Evolutionary conservation across 2,888 invertebrate species (phyloP), one percentile per base, ranked within the genome.

Genomic region (Syritta pipiens): DNA sequence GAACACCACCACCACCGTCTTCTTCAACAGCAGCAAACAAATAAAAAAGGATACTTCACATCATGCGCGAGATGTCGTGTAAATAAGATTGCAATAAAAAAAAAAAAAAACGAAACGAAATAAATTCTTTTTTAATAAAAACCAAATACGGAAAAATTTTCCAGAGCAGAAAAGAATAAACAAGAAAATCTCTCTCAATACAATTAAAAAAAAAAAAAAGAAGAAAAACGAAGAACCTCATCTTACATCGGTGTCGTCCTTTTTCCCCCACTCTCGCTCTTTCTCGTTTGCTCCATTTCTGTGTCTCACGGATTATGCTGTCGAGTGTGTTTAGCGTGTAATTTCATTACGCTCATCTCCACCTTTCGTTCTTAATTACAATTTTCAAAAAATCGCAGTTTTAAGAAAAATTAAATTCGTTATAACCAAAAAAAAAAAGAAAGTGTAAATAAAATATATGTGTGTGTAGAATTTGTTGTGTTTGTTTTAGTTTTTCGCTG

Each of bases 31-130:
- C 24, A 59, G 67, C 35, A 55, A 65, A 60, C 65, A 49, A 63
- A 59, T 32, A 60, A 46, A 51, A 37, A 51, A 65, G 28, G 35
- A 51, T 62, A 74, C 48, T 76, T 44, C 63, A 63, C 69, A 76
- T 69, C 76, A 69, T 76, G 69, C 69, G 76, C 76, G 57, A 76
- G 69, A 51, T 76, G 28, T 76, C 37, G 62, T 76, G 51, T n/a
- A n/a, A 17, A 7, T 7, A 9, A 17, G 7, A 37, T 3, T 14
- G 17, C 12, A n/a, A 37, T 14, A 3, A 37, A 37, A 37, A 17
- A 2, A 37, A 17, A 12, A 35, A 9, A 32, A 35, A 35, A 35
- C 4, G 5, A 1, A 35, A 10, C 4, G 2, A 35, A 35, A n/a
- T 14, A 37, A 14, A 17, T 17, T n/a, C n/a, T n/a, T n/a, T n/a